Percentiles rank a stretch among this genome's conserved stretches.
Evolutionary conservation across 2,888 invertebrate species (phyloP).

Genomic region (Chironomus riparius): DNA sequence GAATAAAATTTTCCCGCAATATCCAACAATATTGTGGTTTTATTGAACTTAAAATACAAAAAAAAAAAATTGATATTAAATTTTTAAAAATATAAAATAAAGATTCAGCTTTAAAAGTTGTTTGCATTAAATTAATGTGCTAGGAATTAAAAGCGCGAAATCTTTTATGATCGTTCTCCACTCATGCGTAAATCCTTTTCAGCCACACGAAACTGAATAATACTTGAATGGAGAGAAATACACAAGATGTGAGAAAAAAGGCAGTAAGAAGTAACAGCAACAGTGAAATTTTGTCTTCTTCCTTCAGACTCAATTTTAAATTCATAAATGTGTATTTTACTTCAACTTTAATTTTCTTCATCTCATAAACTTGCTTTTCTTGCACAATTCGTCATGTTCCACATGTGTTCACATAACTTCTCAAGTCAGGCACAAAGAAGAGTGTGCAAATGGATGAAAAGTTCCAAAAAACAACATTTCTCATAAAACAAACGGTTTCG

Average conservation of each 20-base stretch:
- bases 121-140: background rate
- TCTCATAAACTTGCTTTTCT: too few species aligned
- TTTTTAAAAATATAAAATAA: background rate
- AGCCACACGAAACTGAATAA: background rate
- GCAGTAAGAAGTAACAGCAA: background rate
- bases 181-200: conserved; percentile 12
- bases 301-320: too few species aligned
- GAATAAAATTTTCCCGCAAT: background rate
- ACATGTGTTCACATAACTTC: background rate
- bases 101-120: background rate
- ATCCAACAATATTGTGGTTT: background rate
- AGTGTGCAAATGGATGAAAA: background rate
- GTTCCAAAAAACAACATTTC: background rate
- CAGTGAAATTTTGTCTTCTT: background rate
- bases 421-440: background rate
- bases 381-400: too few species aligned
- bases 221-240: background rate
- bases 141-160: conserved; percentile 6
- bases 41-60: background rate
- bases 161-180: conserved; percentile 8
- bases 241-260: background rate
- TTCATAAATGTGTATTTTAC: too few species aligned
- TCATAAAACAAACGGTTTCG: background rate
- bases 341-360: too few species aligned
- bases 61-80: background rate